These are phyloP conservation scores for Dynastes maya DNA, from an alignment of 2,888 invertebrate species.

Conservation along the genomic window DNA sequence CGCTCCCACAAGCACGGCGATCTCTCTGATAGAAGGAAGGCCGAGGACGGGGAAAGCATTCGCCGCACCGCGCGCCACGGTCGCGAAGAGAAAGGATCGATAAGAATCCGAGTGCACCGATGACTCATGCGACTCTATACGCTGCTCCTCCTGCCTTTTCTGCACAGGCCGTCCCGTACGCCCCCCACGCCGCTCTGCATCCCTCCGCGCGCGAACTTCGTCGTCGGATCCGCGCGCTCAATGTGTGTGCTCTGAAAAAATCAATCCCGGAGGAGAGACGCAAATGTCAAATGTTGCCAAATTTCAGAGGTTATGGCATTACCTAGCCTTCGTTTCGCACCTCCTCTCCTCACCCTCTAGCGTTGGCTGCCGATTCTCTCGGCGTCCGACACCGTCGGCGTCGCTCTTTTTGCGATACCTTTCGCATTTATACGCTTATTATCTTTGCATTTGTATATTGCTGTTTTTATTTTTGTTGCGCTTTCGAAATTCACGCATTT, in stretches of 20 bases:
- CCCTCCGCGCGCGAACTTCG: slow-evolving; percentile 10
- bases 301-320: slow-evolving; percentile 60
- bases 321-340: slow-evolving; percentile 34
- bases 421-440: no score
- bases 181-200: slow-evolving; percentile 54
- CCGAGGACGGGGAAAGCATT: slow-evolving; percentile 43
- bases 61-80: slow-evolving; percentile 40
- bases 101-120: slow-evolving; percentile 70
- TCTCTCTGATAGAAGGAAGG: slow-evolving; percentile 21
- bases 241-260: slow-evolving; percentile 63
- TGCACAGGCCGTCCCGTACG: slow-evolving; percentile 29
- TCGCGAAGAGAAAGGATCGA: slow-evolving; percentile 63
- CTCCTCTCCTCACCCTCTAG: not conserved
- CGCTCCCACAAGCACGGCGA: slow-evolving; percentile 47
- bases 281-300: slow-evolving; percentile 70
- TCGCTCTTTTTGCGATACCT: not conserved
- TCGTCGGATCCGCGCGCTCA: not conserved
- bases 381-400: not conserved
- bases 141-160: slow-evolving; percentile 51
- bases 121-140: slow-evolving; percentile 69
- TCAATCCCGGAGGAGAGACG: slow-evolving; percentile 66
- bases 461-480: no score
- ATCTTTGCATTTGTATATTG: no score
- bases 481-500: no score
- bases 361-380: not conserved